Conservation (phyloP, 2,888 invertebrate species). For the Luperina nickerlii region DNA sequence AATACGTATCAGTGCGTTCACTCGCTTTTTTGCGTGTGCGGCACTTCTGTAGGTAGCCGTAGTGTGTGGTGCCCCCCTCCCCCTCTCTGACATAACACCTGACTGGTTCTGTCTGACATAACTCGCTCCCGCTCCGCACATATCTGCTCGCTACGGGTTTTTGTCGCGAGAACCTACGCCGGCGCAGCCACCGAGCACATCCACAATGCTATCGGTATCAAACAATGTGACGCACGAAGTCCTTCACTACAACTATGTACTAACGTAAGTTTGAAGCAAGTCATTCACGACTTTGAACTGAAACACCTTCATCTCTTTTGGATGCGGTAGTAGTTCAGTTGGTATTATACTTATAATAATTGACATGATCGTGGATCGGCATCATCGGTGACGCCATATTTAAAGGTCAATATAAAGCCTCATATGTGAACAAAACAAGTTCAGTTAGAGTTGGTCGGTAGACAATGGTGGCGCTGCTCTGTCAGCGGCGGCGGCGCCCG, state of each 20-base stretch:
- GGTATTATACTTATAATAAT: not conserved
- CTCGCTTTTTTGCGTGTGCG: not conserved
- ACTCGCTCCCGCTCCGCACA: constrained; percentile 55
- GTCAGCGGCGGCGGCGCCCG: not conserved
- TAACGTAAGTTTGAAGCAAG: not conserved
- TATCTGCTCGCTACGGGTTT: constrained; percentile 53
- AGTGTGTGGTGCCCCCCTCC: constrained; percentile 14
- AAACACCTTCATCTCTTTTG: not conserved
- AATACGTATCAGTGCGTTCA: too few relatives aligned
- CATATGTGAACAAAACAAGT: not conserved
- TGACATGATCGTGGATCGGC: not conserved
- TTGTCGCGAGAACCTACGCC: constrained; percentile 32
- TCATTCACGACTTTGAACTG: too few relatives aligned
- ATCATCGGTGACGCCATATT: not conserved
- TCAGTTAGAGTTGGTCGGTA: not conserved
- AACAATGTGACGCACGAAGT: not conserved
- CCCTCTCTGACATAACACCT: constrained; percentile 73
- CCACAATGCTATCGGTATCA: constrained; percentile 1
- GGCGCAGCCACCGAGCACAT: constrained; percentile 15
- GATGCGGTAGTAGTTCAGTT: not conserved
- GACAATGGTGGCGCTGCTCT: not conserved
- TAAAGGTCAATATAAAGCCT: not conserved
- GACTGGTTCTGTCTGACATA: constrained; percentile 73
- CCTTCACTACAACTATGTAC: not conserved
- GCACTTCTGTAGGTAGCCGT: constrained; percentile 23